Evolutionary conservation across 2,888 invertebrate genomes (phyloP).

Genomic region (Phymatocera aterrima): DNA sequence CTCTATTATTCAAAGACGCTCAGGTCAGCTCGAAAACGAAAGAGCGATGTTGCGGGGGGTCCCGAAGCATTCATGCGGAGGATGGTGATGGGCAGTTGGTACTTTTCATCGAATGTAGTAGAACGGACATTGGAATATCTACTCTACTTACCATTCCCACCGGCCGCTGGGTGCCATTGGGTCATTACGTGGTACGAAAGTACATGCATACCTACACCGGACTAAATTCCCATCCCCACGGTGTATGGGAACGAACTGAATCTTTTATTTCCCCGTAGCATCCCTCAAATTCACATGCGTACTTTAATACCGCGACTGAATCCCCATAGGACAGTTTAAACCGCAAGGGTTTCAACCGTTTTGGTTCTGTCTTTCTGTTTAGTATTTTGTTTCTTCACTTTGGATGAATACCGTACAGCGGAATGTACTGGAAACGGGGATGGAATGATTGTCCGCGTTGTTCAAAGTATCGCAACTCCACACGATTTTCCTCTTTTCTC

Average conservation of each 20-base stretch:
- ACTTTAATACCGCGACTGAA: conserved; percentile 11
- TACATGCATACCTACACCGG: neutral
- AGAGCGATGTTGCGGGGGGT: conserved; percentile 37
- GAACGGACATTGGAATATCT: neutral
- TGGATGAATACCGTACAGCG: too few relatives aligned
- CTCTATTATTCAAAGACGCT: conserved; percentile 27
- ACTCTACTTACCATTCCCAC: conserved; percentile 34
- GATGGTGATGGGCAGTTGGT: too few relatives aligned
- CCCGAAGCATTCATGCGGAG: conserved; percentile 28
- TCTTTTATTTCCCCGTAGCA: conserved; percentile 34
- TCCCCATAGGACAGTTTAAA: neutral
- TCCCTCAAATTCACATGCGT: conserved; percentile 44
- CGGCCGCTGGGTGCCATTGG: neutral
- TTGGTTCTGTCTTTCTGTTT: neutral
- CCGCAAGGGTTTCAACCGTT: neutral
- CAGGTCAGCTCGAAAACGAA: conserved; percentile 41
- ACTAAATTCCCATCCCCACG: neutral
- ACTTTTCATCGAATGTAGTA: conserved; percentile 19
- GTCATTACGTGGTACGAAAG: conserved; percentile 15
- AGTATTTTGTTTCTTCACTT: too few relatives aligned
- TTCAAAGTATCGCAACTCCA: too few relatives aligned
- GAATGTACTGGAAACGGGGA: too few relatives aligned
- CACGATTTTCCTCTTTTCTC: too few relatives aligned
- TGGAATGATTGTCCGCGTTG: too few relatives aligned
- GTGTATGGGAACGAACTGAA: conserved; percentile 10